These are phyloP conservation scores for Diplosoma virens DNA, from an alignment of 23 tunicate species.

Conservation along the genomic window DNA sequence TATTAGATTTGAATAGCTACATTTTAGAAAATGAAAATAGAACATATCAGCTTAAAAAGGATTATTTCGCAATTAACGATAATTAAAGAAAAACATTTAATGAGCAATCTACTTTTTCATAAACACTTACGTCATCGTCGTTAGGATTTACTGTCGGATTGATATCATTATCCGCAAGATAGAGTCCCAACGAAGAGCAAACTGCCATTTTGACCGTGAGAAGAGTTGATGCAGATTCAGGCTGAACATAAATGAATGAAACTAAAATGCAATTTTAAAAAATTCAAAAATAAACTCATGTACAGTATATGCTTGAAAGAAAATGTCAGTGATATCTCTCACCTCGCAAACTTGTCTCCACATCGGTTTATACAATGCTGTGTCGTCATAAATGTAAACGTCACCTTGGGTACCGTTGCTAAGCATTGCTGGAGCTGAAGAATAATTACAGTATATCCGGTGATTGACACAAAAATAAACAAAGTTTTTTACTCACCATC, in stretches of 20 bases:
- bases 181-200: background rate
- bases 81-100: too few species aligned
- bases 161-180: slow-evolving; percentile 10
- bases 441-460: background rate
- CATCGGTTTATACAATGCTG: background rate
- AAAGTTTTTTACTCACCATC: background rate
- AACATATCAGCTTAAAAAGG: too few species aligned
- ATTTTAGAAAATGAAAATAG: too few species aligned
- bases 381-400: slow-evolving; percentile 8
- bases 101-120: background rate
- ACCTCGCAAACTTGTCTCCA: slow-evolving; percentile 38
- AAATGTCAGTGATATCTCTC: too few species aligned
- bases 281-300: too few species aligned
- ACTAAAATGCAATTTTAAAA: too few species aligned
- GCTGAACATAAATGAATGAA: too few species aligned
- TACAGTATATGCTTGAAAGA: background rate
- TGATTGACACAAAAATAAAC: background rate
- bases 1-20: too few species aligned
- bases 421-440: slow-evolving; percentile 20
- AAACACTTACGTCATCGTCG: background rate
- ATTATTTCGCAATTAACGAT: too few species aligned
- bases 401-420: slow-evolving; percentile 10
- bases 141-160: background rate
- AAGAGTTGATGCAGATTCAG: background rate
- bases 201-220: slow-evolving; percentile 11